Base-by-base conservation (phyloP, 64 coral and sea anemone genomes). In the Actinia tenebrosa region DNA sequence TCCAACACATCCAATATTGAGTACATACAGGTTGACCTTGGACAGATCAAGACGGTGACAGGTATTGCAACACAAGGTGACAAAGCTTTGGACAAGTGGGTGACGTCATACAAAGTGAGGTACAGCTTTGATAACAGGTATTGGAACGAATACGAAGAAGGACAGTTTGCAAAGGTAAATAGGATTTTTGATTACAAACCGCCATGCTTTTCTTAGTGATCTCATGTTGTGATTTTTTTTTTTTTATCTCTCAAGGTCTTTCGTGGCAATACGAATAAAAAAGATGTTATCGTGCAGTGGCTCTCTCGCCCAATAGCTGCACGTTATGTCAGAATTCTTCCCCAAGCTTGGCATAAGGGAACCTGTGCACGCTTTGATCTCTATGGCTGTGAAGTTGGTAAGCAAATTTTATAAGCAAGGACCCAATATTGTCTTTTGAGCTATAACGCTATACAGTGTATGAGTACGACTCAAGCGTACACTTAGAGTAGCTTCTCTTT, bases 381-480 rank as follows among this genome's bases (percentile, higher is more conserved):
- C 16, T 81, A 81, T 53, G 79, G 79, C 17, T 81, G 79, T 53
- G 79, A 81, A 45, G 18, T 81, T 53, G 18, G 79, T 81, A 81
- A 50, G 79, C 23, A 75, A 26, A 3, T 7, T 75, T 75, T 30
- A 3, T 26, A 66, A n/a, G 3, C 3, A 23, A 66, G 22, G 63
- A n/a, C 9, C 10, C 13, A 14, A 16, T 2, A 58, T 14, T 58
- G 7, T 58, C 13, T 11, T 2, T 37, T 37, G 56, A 58, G 56
- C 56, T 16, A 58, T 13, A 58, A 58, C 7, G 47, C 7, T 50
- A 50, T 50, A 50, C 3, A 50, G 30, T 37, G 30, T 37, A 37
- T 37, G 30, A 37, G 30, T 37, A 37, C 30, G 30, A 37, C 30
- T 37, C 30, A 37, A 37, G 30, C 30, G 30, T 37, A 37, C 30